Percentiles rank a stretch among this genome's conserved stretches.
phyloP scores from a whole-genome alignment of 2,888 invertebrate species.

The Melanchra persicariae region DNA sequence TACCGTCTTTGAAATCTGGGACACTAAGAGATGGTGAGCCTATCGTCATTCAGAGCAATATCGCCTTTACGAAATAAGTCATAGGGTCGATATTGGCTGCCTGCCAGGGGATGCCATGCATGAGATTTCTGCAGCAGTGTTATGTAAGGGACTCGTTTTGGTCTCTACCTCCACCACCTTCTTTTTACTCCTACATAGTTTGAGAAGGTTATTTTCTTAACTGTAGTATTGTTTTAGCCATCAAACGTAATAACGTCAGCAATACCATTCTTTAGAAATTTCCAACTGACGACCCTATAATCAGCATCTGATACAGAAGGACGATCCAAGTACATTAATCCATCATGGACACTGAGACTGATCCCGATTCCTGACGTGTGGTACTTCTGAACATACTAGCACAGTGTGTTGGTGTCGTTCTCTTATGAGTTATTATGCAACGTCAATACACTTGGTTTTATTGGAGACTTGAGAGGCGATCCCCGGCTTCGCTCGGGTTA shows the following conservation, averaged over 20 bases:
- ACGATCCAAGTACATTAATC: too few relatives aligned
- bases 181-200: too few relatives aligned
- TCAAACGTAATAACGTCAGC: neutral
- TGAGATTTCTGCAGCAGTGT: constrained; percentile 11
- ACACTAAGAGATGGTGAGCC: constrained; percentile 5
- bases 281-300: neutral
- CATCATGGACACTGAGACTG: neutral
- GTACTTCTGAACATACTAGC: constrained; percentile 5
- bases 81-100: constrained; percentile 24
- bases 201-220: neutral
- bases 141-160: constrained; percentile 18
- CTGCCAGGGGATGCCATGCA: neutral
- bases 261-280: neutral
- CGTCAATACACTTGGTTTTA: constrained; percentile 58
- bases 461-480: constrained; percentile 25
- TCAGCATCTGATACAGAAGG: too few relatives aligned
- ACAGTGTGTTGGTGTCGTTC: neutral
- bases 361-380: too few relatives aligned
- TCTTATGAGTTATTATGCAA: constrained; percentile 50
- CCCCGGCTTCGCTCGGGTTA: constrained; percentile 12
- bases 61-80: constrained; percentile 7
- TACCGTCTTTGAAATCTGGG: constrained; percentile 8
- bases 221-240: neutral
- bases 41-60: constrained; percentile 18
- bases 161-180: too few relatives aligned